Conservation (phyloP, 2,888 invertebrate genomes). For the Nephrotoma appendiculata region DNA sequence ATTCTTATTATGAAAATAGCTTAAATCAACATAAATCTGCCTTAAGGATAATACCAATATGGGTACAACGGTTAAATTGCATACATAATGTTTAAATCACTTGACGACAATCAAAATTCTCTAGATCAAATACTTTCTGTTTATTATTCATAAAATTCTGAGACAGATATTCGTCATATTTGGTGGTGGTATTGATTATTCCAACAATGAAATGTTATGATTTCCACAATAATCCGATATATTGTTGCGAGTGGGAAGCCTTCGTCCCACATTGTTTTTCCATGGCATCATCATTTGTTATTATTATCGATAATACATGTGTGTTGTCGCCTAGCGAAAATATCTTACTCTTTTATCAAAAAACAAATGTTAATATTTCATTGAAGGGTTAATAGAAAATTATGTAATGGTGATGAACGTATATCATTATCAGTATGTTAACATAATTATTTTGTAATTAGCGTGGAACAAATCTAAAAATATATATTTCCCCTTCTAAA, state of each 20-base stretch:
- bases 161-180: neutral
- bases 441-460: neutral
- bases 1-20: no score
- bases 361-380: neutral
- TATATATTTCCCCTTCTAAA: neutral
- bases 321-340: neutral
- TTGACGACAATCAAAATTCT: no score
- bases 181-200: neutral
- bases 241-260: neutral
- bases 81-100: no score
- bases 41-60: no score
- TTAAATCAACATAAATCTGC: no score
- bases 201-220: neutral
- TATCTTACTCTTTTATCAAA: neutral
- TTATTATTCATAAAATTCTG: neutral
- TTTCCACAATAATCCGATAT: neutral
- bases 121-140: no score
- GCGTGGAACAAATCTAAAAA: neutral
- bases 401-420: neutral
- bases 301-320: neutral
- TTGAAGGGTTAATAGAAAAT: neutral
- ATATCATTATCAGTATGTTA: no score
- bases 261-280: neutral
- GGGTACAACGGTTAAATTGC: no score
- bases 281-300: neutral